phyloP scores from a whole-genome alignment of 2,797 vertebrate species.

The Epinephelus coioides region DNA sequence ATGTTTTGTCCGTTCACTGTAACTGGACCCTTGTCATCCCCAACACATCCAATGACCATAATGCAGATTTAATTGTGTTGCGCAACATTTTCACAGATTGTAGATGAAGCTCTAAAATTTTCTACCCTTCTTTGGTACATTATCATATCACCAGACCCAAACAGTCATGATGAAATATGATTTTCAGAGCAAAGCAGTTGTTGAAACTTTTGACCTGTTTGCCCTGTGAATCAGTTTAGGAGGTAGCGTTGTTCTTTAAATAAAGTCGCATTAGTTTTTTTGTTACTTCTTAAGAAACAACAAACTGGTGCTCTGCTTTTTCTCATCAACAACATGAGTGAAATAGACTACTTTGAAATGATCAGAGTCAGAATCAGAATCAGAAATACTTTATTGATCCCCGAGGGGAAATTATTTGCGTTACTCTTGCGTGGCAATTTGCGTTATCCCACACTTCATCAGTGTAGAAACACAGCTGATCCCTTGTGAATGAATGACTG shows the following conservation, averaged over 20 bases:
- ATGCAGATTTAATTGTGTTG: not conserved
- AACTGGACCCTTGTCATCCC: not conserved
- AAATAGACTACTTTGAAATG: not conserved
- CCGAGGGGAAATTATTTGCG: too few species aligned
- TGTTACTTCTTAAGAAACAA: not conserved
- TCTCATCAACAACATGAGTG: too few species aligned
- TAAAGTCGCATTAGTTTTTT: not conserved
- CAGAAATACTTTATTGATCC: too few species aligned
- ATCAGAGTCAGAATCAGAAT: too few species aligned
- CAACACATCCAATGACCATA: not conserved
- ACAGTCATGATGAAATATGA: too few species aligned
- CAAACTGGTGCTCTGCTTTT: not conserved
- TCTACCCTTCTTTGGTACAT: not conserved
- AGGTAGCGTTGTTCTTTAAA: rapidly evolving
- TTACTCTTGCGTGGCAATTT: too few species aligned
- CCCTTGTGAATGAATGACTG: not conserved
- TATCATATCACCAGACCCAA: not conserved
- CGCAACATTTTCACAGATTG: not conserved
- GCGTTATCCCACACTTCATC: not conserved
- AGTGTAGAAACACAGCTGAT: not conserved
- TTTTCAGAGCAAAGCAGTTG: too few species aligned
- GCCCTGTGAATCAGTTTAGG: not conserved
- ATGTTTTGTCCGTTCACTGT: not conserved
- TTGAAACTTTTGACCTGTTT: too few species aligned
- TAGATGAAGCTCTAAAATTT: not conserved